These are phyloP conservation scores for Thysanoteuthis rhombus DNA, from an alignment of 2,888 invertebrate genomes.

Conservation along the genomic window DNA sequence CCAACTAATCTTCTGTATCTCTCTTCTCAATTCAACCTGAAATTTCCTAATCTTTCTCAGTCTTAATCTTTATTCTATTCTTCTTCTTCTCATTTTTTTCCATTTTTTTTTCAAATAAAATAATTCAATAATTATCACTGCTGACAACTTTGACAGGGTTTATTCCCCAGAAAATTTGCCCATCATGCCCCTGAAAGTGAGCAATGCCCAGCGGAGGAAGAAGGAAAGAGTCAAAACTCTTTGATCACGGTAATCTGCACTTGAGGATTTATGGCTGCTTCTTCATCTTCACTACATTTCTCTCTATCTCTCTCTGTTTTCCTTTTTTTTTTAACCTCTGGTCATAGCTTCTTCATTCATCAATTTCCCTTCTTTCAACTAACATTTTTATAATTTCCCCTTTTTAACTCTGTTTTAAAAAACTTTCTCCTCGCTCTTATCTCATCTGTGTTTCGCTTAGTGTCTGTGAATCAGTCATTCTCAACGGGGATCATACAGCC, in stretches of 20 bases:
- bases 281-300: background rate
- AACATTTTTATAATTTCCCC: background rate
- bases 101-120: background rate
- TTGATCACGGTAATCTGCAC: conserved; percentile 27
- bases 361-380: background rate
- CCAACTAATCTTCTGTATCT: background rate
- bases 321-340: background rate
- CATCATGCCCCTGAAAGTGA: conserved; percentile 28
- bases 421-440: background rate
- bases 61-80: background rate
- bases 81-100: background rate
- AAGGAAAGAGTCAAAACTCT: conserved; percentile 13
- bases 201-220: conserved; percentile 16
- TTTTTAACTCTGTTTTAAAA: background rate
- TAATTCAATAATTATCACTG: background rate
- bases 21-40: background rate
- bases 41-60: background rate
- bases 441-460: background rate
- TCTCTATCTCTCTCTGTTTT: background rate
- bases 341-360: conserved; percentile 13
- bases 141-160: conserved; percentile 25
- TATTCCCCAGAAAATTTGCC: conserved; percentile 29
- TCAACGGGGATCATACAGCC: too few relatives aligned
- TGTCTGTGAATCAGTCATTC: too few relatives aligned
- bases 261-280: conserved; percentile 25